Base-by-base conservation (phyloP, 2,113 vertebrate species). In the Prunella himalayana region DNA sequence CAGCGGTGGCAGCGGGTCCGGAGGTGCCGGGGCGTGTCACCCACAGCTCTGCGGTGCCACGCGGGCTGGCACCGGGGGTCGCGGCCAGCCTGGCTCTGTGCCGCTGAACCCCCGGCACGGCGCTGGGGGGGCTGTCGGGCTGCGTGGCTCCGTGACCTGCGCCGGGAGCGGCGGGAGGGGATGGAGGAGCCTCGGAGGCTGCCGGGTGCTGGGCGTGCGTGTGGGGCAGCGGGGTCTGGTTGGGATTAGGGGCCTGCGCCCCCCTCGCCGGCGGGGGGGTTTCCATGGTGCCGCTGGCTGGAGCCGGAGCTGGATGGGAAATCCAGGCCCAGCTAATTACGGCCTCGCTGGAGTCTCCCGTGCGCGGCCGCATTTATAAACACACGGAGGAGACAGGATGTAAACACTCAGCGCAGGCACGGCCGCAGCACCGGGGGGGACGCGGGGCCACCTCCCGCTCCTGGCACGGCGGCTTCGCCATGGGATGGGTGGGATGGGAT, bases 351-450 rank as follows among this genome's bases (percentile, higher is more conserved):
- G 87, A 95, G 86, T 87, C 96, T 94, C 94, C 87, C 64, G 73
- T 89, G 92, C 45, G 4, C 92, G 78, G 78, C 84, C 30, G 65
- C 95, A 89, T 86, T 91, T 97, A 97, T 97, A 96, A 94, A 96
- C 94, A 97, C 78, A 82, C 54, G 56, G 82, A 95, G 85, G 79
- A 95, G 95, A 90, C 94, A 95, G 94, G 94, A 95, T 95, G 94
- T 97, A 97, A 96, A 97, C 94, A 95, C 71, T 92, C 91, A 65
- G 86, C 31, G 4, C 70, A 85, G 90, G 79, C 79, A 90, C 15
- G 37, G 82, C 82, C 13, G 37, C 37, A 2, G 14, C 6, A 12
- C 7, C 0, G 56, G 39, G 37, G 42, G 33, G 41, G 39, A 45
- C 0, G 17, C 2, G 45, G 61, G 88, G 91, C 72, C 66, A 25